These are phyloP conservation scores for Neomonachus schauinslandi DNA, from an alignment of 2,113 vertebrate species.

Conservation along the genomic window DNA sequence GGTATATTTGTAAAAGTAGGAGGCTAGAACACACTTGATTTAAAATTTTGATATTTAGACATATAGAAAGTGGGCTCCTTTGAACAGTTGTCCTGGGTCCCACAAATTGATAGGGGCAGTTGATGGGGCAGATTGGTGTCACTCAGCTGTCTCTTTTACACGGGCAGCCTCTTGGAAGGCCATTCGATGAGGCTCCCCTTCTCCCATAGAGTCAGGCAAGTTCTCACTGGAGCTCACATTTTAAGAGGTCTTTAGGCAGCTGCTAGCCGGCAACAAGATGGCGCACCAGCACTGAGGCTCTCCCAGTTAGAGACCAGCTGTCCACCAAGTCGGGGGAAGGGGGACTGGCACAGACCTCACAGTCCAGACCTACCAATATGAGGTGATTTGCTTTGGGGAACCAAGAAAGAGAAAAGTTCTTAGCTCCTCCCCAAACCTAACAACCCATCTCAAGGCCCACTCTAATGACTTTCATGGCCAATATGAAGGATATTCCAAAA, in stretches of 20 bases:
- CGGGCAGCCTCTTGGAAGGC: not conserved
- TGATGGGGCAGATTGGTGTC: not conserved
- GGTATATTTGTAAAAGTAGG: not conserved
- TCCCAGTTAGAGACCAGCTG: not conserved
- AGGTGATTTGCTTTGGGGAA: not conserved
- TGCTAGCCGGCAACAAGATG: not conserved
- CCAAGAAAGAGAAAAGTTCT: not conserved
- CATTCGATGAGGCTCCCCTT: not conserved
- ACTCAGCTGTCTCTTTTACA: not conserved
- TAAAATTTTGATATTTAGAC: not conserved
- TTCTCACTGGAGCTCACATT: not conserved
- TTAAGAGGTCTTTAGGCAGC: not conserved
- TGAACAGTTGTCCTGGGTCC: not conserved
- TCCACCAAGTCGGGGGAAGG: not conserved
- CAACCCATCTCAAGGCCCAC: not conserved
- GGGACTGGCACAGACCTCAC: not conserved
- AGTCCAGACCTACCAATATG: not conserved
- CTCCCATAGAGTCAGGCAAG: not conserved
- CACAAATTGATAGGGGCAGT: not conserved
- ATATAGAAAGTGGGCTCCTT: too few relatives aligned
- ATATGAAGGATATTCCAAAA: not conserved
- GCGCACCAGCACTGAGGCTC: fast-evolving
- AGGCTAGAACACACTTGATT: not conserved
- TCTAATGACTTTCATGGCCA: not conserved
- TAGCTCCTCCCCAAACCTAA: not conserved